Base-by-base conservation (phyloP, 2,113 vertebrate genomes). In the Climacteris rufus region DNA sequence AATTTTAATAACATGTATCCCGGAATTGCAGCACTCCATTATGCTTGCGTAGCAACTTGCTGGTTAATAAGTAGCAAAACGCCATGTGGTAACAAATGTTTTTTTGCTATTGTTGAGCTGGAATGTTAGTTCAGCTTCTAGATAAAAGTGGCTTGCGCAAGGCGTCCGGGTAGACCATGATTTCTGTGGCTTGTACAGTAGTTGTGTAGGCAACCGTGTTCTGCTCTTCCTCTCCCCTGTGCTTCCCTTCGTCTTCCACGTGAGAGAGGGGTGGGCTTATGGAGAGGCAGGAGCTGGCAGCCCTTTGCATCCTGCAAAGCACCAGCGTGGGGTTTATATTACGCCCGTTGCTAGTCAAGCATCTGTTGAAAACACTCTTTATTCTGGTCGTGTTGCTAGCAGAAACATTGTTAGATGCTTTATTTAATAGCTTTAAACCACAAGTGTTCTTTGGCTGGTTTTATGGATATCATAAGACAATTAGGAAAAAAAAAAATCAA, bases 51-150 rank as follows among this genome's bases (percentile, higher is more conserved):
- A 96, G 96, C 88, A 96, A 93, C 68, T 72, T 52, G 56, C 89
- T 97, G 77, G 97, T 98, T 98, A 97, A 98, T 97, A 80, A 97
- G 89, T 97, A 97, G 96, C 97, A 54, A 81, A 89, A 76, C 6
- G 59, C 83, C 45, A 2, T 93, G 93, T 91, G 87, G 91, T 91
- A 96, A 97, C 95, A 94, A 92, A 71, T 93, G 81, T 39, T 75
- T 93, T 86, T 81, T 82, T 93, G 83, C 90, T 92, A 83, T 97
- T 93, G 78, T 56, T 65, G 87, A 86, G 82, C 97, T 96, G 97
- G 97, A 97, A 96, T 97, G 90, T 96, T 93, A 96, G 92, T 94
- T 96, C 94, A 96, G 95, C 96, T 97, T 98, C 61, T 95, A 97
- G 95, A 97, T 97, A 97, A 96, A 96, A 94, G 91, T 63, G 88